Evolutionary conservation across 2,888 invertebrate species (phyloP).

Genomic region (Lasiommata megera): DNA sequence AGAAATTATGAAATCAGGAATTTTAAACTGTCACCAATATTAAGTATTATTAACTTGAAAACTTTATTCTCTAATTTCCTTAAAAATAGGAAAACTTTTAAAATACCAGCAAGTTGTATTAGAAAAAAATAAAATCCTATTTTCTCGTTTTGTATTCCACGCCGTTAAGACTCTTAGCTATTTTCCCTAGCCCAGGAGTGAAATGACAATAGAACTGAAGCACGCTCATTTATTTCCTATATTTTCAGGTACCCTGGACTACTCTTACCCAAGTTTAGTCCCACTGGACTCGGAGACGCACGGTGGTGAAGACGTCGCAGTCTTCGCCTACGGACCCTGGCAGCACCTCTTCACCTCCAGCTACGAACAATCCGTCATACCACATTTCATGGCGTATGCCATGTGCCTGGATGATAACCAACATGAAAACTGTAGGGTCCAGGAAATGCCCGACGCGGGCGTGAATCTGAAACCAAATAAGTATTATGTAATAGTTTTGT

Average conservation of each 20-base stretch:
- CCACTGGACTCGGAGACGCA: slow-evolving; percentile 86
- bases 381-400: slow-evolving; percentile 88
- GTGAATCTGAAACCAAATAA: slow-evolving; percentile 34
- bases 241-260: slow-evolving; percentile 64
- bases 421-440: slow-evolving; percentile 60
- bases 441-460: slow-evolving; percentile 21
- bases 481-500: slow-evolving; percentile 36
- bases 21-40: too few species aligned
- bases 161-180: too few species aligned
- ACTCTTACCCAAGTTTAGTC: slow-evolving; percentile 82
- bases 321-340: slow-evolving; percentile 88
- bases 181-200: too few species aligned
- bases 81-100: too few species aligned
- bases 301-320: slow-evolving; percentile 89
- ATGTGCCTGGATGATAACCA: slow-evolving; percentile 83
- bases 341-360: slow-evolving; percentile 90
- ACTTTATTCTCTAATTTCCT: too few species aligned
- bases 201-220: too few species aligned
- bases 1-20: too few species aligned
- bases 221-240: neutral
- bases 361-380: slow-evolving; percentile 89
- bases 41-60: too few species aligned
- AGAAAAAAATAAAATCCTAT: too few species aligned
- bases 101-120: too few species aligned
- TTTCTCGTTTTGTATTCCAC: too few species aligned